phyloP scores from a whole-genome alignment of 2,888 invertebrate species.

The Opisthograptis luteolata region DNA sequence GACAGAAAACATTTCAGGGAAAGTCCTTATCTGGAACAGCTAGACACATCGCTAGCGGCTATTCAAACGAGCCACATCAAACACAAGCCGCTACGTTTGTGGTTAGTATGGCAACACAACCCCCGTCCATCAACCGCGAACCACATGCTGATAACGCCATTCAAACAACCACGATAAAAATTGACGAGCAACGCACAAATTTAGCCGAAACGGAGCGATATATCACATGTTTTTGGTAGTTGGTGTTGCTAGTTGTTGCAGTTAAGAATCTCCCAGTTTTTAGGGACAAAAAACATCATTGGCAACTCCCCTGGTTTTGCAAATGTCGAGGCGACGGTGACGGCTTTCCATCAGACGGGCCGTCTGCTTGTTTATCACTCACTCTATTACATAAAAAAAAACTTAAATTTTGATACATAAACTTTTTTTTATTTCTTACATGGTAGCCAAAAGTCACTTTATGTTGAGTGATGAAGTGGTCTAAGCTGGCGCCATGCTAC shows the following conservation, averaged over 20 bases:
- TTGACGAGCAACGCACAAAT: constrained; percentile 37
- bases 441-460: too few species aligned
- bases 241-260: constrained; percentile 17
- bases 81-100: too few species aligned
- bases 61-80: constrained; percentile 14
- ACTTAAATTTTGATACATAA: too few species aligned
- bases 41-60: constrained; percentile 11
- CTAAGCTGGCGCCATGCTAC: too few species aligned
- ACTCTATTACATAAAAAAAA: too few species aligned
- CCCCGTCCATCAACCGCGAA: constrained; percentile 4
- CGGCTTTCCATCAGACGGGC: too few species aligned
- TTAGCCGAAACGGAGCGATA: constrained; percentile 32
- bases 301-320: too few species aligned
- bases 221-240: constrained; percentile 21
- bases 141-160: constrained; percentile 32
- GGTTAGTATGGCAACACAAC: too few species aligned
- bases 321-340: too few species aligned
- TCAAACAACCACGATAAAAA: constrained; percentile 32
- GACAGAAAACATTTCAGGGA: background rate
- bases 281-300: background rate
- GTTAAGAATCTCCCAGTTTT: background rate
- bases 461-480: too few species aligned
- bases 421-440: too few species aligned
- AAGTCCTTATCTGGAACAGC: constrained; percentile 7
- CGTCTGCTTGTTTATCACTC: too few species aligned